Evolutionary conservation across 1,140 invertebrate genomes (phyloP).

Genomic region (Hylyphantes graminicola): DNA sequence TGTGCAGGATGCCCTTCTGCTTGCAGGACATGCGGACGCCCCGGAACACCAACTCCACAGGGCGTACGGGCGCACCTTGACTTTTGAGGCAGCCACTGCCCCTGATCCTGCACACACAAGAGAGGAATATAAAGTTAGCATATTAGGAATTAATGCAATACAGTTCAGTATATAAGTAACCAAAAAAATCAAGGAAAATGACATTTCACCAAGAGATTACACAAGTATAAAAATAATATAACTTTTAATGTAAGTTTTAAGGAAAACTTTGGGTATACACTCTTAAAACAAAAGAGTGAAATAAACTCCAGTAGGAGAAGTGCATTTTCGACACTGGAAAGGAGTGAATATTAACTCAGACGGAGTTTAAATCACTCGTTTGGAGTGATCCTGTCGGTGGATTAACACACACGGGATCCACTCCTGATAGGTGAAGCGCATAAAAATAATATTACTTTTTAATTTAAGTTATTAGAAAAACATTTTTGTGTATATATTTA

Average conservation of each 20-base stretch:
- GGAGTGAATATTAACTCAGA: too few relatives aligned
- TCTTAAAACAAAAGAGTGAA: too few relatives aligned
- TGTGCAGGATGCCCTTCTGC: conserved; percentile 75
- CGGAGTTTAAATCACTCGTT: too few relatives aligned
- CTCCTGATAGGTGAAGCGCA: too few relatives aligned
- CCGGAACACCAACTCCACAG: conserved; percentile 78
- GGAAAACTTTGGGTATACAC: background rate
- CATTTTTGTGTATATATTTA: too few relatives aligned
- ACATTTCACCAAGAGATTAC: background rate
- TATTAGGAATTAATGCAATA: background rate
- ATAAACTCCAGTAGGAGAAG: too few relatives aligned
- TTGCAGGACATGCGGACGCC: conserved; percentile 71
- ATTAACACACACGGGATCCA: too few relatives aligned
- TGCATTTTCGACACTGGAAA: too few relatives aligned
- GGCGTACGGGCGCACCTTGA: conserved; percentile 64
- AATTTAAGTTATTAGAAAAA: too few relatives aligned
- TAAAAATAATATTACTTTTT: too few relatives aligned
- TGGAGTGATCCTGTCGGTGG: too few relatives aligned
- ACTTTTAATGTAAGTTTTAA: background rate
- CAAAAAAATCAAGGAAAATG: background rate
- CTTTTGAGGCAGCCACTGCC: background rate
- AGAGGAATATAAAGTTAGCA: background rate
- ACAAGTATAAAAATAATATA: background rate
- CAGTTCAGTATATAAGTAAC: background rate
- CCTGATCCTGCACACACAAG: background rate